Percentiles rank a stretch among this genome's conserved stretches.
phyloP scores from a whole-genome alignment of 1,140 invertebrate genomes.

The Zaprionus lachaisei region DNA sequence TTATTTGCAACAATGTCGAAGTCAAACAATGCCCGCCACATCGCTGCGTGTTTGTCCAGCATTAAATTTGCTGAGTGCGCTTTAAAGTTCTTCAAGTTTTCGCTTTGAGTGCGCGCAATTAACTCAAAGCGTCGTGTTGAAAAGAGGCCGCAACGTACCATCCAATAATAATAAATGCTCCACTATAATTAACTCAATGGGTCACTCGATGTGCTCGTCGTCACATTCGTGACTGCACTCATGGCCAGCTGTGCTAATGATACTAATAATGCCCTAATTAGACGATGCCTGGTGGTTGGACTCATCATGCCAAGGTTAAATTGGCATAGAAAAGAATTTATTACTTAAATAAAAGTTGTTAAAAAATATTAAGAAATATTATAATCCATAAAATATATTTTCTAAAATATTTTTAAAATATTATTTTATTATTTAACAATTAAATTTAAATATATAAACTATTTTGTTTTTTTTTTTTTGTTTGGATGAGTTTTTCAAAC shows the following conservation, averaged over 20 bases:
- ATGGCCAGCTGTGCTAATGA: constrained; percentile 4
- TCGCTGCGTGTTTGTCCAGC: constrained; percentile 47
- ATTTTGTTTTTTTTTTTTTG: too few relatives aligned
- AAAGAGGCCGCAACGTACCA: constrained; percentile 6
- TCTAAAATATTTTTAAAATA: too few relatives aligned
- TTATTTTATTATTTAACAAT: too few relatives aligned
- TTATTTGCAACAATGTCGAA: constrained; percentile 46
- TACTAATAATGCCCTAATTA: constrained; percentile 1
- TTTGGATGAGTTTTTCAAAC: too few relatives aligned
- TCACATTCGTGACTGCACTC: constrained; percentile 20
- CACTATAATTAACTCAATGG: constrained; percentile 39
- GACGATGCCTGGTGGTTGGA: background rate
- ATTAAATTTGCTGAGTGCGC: constrained; percentile 59
- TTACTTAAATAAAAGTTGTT: too few relatives aligned
- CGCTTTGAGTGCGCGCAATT: constrained; percentile 37
- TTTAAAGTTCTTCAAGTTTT: constrained; percentile 46
- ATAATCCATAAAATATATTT: too few relatives aligned
- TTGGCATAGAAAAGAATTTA: background rate
- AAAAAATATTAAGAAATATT: too few relatives aligned
- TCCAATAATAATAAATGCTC: constrained; percentile 32
- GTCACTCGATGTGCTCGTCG: background rate
- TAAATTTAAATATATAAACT: too few relatives aligned
- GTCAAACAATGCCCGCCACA: constrained; percentile 27
- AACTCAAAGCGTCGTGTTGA: constrained; percentile 8
- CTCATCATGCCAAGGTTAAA: background rate